Conservation (phyloP, 2,113 vertebrate species). For the Lampris incognitus region DNA sequence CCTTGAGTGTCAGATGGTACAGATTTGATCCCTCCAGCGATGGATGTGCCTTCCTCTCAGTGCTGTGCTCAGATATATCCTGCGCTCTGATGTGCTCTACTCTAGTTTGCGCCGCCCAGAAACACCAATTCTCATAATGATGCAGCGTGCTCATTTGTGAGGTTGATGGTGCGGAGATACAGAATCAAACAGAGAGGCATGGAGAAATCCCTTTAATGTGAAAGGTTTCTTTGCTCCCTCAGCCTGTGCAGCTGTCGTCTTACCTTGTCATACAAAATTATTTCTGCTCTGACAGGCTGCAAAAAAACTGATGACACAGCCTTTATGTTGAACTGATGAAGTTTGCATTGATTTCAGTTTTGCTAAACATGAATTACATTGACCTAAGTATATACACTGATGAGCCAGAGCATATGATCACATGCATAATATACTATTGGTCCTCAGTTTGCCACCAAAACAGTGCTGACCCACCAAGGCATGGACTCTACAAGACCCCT, state of each 20-base stretch:
- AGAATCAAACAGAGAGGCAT: slow-evolving; percentile 31
- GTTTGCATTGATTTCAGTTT: slow-evolving; percentile 4
- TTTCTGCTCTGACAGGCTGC: neutral
- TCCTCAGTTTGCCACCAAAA: too few relatives aligned
- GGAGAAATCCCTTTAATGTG: slow-evolving; percentile 39
- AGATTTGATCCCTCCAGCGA: slow-evolving; percentile 85
- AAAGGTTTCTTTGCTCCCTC: slow-evolving; percentile 35
- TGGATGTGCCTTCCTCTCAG: slow-evolving; percentile 77
- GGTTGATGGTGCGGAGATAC: slow-evolving; percentile 66
- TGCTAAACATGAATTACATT: neutral
- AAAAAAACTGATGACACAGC: neutral
- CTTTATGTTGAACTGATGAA: neutral
- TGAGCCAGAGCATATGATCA: too few relatives aligned
- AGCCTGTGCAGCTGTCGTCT: slow-evolving; percentile 11
- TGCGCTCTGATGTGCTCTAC: slow-evolving; percentile 71
- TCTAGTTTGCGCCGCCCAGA: slow-evolving; percentile 77
- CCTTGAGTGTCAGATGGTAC: slow-evolving; percentile 86
- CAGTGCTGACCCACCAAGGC: too few relatives aligned
- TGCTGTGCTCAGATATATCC: slow-evolving; percentile 76
- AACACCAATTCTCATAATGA: slow-evolving; percentile 72
- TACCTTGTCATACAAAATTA: slow-evolving; percentile 15
- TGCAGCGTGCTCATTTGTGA: slow-evolving; percentile 74
- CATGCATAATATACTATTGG: too few relatives aligned
- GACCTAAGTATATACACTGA: neutral
- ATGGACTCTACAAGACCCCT: too few relatives aligned